Conservation (phyloP, 2,113 vertebrate genomes). For the Willisornis vidua region DNA sequence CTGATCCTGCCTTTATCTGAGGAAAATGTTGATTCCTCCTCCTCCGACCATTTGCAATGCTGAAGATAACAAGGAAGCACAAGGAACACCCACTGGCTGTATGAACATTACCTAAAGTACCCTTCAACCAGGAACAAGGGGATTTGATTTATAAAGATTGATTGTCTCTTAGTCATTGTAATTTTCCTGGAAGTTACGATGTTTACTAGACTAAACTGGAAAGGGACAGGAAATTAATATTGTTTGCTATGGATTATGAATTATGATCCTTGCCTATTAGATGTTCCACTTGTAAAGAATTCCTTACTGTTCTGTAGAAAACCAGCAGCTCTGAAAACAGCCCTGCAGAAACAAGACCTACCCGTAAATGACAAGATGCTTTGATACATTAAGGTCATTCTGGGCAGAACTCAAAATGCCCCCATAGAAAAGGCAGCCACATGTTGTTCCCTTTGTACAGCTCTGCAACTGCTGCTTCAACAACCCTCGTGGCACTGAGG, state of each 20-base stretch:
- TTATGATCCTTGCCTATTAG: background rate
- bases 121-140: background rate
- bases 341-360: background rate
- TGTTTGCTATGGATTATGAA: background rate
- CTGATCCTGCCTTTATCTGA: slow-evolving; percentile 40
- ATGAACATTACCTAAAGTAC: background rate
- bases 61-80: background rate
- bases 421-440: background rate
- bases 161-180: background rate
- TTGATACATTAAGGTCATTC: background rate
- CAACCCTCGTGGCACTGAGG: background rate
- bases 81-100: background rate
- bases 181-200: background rate
- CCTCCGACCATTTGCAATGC: background rate
- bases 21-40: slow-evolving; percentile 35
- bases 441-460: background rate
- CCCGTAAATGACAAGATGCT: background rate
- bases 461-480: background rate
- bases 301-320: background rate
- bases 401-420: background rate
- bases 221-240: background rate
- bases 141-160: slow-evolving; percentile 2
- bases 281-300: background rate
- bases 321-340: background rate
- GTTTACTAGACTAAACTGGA: background rate